phyloP scores from a whole-genome alignment of 2,113 vertebrate species.

The Eurystomus gularis region DNA sequence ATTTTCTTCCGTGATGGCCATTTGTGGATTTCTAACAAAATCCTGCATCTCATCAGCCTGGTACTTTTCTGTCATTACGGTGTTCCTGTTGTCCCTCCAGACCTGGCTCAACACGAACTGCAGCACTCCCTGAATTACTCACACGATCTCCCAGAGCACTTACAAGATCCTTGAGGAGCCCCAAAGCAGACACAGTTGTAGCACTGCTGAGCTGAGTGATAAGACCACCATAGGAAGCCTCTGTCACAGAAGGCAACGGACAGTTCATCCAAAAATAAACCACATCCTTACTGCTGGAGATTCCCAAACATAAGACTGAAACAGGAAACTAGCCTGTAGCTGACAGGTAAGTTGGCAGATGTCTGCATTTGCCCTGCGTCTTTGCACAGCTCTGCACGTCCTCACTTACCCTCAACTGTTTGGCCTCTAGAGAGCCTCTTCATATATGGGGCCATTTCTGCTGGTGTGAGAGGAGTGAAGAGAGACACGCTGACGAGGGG shows the following conservation, averaged over 20 bases:
- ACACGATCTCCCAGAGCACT: not conserved
- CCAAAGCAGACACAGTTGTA: not conserved
- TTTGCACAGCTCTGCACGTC: not conserved
- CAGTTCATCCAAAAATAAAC: not conserved
- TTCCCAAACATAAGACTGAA: not conserved
- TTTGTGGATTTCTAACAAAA: not conserved
- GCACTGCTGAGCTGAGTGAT: not conserved
- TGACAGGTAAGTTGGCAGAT: not conserved
- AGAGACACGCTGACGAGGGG: conserved; percentile 90
- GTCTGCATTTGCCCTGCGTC: not conserved
- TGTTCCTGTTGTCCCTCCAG: not conserved
- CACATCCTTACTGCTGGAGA: not conserved
- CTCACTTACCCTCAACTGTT: conserved; percentile 87
- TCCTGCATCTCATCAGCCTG: not conserved
- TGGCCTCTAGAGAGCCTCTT: conserved; percentile 91
- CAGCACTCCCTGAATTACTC: not conserved
- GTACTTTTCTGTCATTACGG: not conserved
- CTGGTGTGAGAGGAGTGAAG: conserved; percentile 82
- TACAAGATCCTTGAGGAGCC: not conserved
- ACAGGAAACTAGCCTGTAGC: not conserved
- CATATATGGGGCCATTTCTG: conserved; percentile 90
- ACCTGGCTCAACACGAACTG: not conserved
- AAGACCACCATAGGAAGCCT: not conserved
- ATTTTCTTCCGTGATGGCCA: not conserved
- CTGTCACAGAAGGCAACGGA: not conserved